phyloP scores from a whole-genome alignment of 2,888 invertebrate genomes.

The Dioctria linearis region DNA sequence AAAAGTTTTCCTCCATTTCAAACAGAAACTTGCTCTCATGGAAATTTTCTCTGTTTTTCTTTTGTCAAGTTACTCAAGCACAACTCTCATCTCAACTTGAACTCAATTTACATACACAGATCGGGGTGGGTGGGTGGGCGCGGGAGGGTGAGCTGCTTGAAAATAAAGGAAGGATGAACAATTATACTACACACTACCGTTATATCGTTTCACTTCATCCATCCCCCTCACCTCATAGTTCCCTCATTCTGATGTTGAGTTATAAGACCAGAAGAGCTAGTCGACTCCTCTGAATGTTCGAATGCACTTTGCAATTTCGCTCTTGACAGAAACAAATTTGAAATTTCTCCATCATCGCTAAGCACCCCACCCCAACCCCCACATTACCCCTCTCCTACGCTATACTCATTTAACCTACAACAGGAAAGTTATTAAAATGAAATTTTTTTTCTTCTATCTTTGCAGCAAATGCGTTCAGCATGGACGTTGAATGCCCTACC shows the following conservation, averaged over 20 bases:
- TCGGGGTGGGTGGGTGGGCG: background rate
- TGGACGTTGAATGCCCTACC: constrained; percentile 59
- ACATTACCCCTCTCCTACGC: background rate
- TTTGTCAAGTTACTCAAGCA: constrained; percentile 15
- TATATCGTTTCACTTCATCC: too few relatives aligned
- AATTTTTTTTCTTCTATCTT: constrained; percentile 39
- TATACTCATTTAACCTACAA: constrained; percentile 25
- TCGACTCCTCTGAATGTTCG: background rate
- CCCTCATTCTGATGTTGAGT: background rate
- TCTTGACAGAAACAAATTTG: constrained; percentile 39
- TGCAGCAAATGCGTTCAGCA: constrained; percentile 57
- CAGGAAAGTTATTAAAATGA: constrained; percentile 46
- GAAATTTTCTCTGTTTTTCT: constrained; percentile 35
- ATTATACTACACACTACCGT: background rate
- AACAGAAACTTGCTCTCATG: constrained; percentile 26
- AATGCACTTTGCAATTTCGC: constrained; percentile 29
- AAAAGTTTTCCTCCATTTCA: constrained; percentile 36
- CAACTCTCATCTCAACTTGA: constrained; percentile 38
- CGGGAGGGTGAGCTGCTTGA: too few relatives aligned
- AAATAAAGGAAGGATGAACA: too few relatives aligned
- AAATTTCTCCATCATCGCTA: background rate
- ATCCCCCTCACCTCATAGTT: background rate
- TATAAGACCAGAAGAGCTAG: background rate
- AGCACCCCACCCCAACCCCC: background rate
- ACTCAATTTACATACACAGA: constrained; percentile 29